Conservation (phyloP, 2,113 vertebrate genomes). For the Lampris megalopsis region DNA sequence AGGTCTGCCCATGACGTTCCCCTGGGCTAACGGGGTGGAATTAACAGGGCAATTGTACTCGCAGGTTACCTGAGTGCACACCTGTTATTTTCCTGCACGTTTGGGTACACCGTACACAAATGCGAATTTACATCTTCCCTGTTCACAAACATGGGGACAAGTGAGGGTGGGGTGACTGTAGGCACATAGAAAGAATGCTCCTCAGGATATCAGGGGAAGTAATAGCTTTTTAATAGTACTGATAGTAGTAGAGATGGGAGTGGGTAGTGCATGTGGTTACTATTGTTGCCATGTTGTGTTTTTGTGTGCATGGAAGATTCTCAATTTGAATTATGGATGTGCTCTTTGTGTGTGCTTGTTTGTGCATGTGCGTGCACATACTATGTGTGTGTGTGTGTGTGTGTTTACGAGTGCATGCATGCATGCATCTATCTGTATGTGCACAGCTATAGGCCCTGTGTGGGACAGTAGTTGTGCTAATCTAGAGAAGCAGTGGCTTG, state of each 20-base stretch:
- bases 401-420: conserved; percentile 25
- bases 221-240: too few relatives aligned
- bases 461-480: conserved; percentile 31
- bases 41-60: too few relatives aligned
- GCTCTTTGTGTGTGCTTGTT: neutral
- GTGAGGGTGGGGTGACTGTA: neutral
- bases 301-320: too few relatives aligned
- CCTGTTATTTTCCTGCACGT: conserved; percentile 46
- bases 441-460: neutral
- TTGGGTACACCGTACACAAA: conserved; percentile 58
- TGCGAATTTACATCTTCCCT: conserved; percentile 30
- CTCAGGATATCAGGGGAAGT: neutral
- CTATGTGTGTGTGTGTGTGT: conserved; percentile 7
- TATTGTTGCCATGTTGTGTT: too few relatives aligned
- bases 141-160: conserved; percentile 18
- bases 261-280: too few relatives aligned
- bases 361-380: neutral
- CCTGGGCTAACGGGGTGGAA: neutral
- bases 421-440: neutral
- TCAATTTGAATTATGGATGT: neutral
- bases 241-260: too few relatives aligned
- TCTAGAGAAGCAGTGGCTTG: conserved; percentile 55
- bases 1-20: neutral
- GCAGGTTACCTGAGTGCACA: too few relatives aligned
- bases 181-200: neutral